Conservation (phyloP, 2,113 vertebrate genomes). For the Oncorhynchus tshawytscha region DNA sequence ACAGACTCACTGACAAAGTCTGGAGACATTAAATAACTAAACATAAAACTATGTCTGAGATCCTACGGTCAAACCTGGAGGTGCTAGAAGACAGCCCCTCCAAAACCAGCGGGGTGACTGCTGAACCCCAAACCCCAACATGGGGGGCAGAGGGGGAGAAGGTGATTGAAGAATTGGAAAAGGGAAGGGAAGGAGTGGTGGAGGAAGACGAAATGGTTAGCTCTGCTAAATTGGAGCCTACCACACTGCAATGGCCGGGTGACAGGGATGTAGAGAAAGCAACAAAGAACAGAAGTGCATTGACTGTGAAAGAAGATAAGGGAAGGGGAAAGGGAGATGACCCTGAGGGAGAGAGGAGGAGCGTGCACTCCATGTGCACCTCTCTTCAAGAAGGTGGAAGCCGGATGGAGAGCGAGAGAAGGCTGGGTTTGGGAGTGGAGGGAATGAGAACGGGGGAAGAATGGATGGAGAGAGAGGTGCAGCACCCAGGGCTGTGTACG, state of each 20-base stretch:
- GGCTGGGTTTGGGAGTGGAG: conserved; percentile 30
- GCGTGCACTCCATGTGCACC: conserved; percentile 45
- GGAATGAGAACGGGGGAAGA: not conserved
- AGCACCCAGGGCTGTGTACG: not conserved
- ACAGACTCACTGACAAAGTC: not conserved
- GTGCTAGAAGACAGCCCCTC: not conserved
- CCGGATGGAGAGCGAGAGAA: conserved; percentile 64
- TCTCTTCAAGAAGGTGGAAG: conserved; percentile 48
- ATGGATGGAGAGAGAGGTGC: conserved; percentile 2
- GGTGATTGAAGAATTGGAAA: not conserved
- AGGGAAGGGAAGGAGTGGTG: not conserved
- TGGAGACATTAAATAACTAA: not conserved
- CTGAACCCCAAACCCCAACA: conserved; percentile 9
- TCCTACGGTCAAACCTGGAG: conserved; percentile 1
- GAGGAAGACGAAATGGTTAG: conserved; percentile 24
- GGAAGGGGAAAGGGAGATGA: conserved; percentile 2
- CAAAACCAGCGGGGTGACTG: conserved; percentile 4
- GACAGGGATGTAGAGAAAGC: conserved; percentile 33
- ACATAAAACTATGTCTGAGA: conserved; percentile 16
- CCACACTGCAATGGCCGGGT: conserved; percentile 48
- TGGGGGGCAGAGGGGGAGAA: conserved; percentile 10
- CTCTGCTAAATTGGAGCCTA: conserved; percentile 19
- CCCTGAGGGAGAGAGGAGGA: conserved; percentile 33
- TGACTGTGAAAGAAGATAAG: not conserved
- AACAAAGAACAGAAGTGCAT: not conserved